Base-by-base conservation (phyloP, 2,888 invertebrate species). In the Nemoura dubitans region DNA sequence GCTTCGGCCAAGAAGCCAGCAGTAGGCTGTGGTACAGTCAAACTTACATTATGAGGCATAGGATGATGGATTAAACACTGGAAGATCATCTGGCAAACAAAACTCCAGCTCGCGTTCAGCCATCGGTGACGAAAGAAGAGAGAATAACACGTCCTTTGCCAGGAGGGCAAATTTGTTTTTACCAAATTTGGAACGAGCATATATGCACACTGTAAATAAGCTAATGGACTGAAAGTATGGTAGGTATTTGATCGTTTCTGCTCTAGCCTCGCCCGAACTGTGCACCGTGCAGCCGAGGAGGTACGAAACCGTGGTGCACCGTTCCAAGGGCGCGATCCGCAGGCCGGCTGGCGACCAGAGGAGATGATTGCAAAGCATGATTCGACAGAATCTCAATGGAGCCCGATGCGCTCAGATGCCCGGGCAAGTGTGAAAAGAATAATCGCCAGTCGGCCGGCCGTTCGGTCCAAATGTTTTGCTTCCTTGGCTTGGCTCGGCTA, bases 301-400 rank as follows among this genome's bases (percentile, higher is more conserved):
- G 59, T 59, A 59, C 59, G 59, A 16, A 10, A 36, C 5, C 36
- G 16, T 59, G 6, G 6, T 59, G 59, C 59, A 59, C 14, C 21
- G 59, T 59, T 59, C 59, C 59, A 59, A 59, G 59, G 2, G 16
- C 21, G 21, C 59, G 59, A 59, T 59, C 59, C 14, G 21, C 59
- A 59, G 14, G 59, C 59, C 2, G 59, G 5, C 36, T 36, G 36
- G 5, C 36, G 36, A 36, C 36, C 6, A 10, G 21, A 59, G 21
- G 59, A 59, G 59, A 59, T 59, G 59, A 59, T 59, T 59, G 59
- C 59, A 59, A 59, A 59, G 59, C 59, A 59, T 59, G 59, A 59
- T 59, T 59, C 59, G 59, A 59, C 59, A 59, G 59, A 59, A 21
- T 59, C 59, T 59, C 59, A 59, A 59, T 59, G 59, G 59, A 59